phyloP scores from a whole-genome alignment of 2,888 invertebrate species.

The Patella ulyssiponensis region DNA sequence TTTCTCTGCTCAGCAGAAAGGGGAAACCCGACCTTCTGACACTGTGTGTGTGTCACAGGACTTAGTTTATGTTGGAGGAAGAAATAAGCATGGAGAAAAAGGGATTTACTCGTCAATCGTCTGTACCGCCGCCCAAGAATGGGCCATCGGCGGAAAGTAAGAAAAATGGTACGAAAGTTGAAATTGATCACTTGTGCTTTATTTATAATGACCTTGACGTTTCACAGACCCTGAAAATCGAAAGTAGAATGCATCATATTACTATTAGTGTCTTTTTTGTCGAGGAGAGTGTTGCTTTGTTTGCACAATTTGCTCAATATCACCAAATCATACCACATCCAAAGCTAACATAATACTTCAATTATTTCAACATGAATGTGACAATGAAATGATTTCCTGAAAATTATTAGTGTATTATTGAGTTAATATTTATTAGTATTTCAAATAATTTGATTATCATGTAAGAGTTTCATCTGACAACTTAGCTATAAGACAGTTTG shows the following conservation, averaged over 20 bases:
- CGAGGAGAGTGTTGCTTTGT: no score
- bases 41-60: slow-evolving; percentile 23
- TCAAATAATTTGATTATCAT: no score
- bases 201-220: background rate
- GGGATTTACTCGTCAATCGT: slow-evolving; percentile 58
- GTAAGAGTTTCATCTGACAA: no score
- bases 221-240: background rate
- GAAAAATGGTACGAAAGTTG: slow-evolving; percentile 45
- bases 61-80: slow-evolving; percentile 61
- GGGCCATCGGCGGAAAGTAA: slow-evolving; percentile 41
- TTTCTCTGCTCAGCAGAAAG: slow-evolving; percentile 39
- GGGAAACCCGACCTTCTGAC: slow-evolving; percentile 44
- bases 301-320: no score
- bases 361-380: no score
- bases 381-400: no score
- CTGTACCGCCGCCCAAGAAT: slow-evolving; percentile 54
- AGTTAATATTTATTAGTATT: no score
- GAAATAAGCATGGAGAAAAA: slow-evolving; percentile 61
- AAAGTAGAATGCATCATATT: background rate
- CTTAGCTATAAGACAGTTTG: no score
- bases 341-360: no score
- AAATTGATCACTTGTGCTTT: background rate
- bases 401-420: no score
- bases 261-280: no score
- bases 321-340: no score